phyloP scores from a whole-genome alignment of 2,888 invertebrate species.

The Corythucha ciliata region DNA sequence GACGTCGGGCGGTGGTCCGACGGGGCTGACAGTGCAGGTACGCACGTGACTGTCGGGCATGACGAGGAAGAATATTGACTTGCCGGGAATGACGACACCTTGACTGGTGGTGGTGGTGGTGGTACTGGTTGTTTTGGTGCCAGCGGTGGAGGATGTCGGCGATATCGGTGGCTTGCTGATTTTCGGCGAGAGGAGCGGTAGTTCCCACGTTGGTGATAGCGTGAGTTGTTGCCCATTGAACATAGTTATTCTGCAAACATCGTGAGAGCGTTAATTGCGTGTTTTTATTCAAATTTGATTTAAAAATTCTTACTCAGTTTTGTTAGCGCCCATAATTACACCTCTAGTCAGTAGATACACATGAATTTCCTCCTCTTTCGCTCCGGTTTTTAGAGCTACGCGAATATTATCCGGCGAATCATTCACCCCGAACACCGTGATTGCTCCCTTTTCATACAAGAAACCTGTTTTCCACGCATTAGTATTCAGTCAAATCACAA shows the following conservation, averaged over 20 bases:
- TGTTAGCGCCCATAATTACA: constrained; percentile 14
- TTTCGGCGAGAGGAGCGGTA: constrained; percentile 39
- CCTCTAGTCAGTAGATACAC: constrained; percentile 27
- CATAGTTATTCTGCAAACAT: constrained; percentile 47
- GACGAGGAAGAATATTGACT: constrained; percentile 35
- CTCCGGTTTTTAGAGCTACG: constrained; percentile 21
- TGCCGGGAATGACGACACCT: constrained; percentile 30
- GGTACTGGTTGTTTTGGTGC: not conserved
- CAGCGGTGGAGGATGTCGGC: too few relatives aligned
- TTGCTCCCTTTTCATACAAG: constrained; percentile 51
- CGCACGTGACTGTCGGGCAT: constrained; percentile 34
- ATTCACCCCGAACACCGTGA: constrained; percentile 62
- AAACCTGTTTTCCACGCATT: constrained; percentile 42
- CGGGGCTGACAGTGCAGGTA: constrained; percentile 26
- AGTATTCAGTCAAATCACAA: not conserved
- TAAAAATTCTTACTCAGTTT: constrained; percentile 16
- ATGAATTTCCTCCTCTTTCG: constrained; percentile 30
- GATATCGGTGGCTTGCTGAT: constrained; percentile 29
- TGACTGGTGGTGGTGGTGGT: too few relatives aligned
- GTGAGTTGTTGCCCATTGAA: constrained; percentile 55
- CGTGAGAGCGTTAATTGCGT: not conserved
- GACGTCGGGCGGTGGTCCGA: constrained; percentile 5
- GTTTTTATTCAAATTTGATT: constrained; percentile 15
- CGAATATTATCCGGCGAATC: constrained; percentile 47
- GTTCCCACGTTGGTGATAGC: constrained; percentile 49